Base-by-base conservation (phyloP, 1,140 invertebrate genomes). In the Temnothorax longispinosus region DNA sequence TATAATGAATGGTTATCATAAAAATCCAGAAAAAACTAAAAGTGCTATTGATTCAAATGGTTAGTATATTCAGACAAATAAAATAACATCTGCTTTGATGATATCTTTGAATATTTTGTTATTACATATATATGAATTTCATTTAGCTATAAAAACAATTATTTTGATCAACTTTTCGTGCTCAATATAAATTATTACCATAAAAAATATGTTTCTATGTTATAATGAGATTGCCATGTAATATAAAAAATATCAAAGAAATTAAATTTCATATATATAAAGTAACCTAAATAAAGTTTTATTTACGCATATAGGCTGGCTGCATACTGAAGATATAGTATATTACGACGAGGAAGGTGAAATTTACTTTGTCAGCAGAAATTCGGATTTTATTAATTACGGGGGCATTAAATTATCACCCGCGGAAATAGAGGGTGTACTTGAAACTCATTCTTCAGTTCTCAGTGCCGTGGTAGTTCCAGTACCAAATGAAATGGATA, bases 381-480 rank as follows among this genome's bases (percentile, higher is more conserved):
- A 96, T 8, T 96, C 96, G 80, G 96, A 97, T 88, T 88, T 96
- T 8, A 96, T 97, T 84, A 97, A 97, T 60, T 90, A 84, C n/a
- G 62, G 50, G 58, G 67, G 88, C 44, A 67, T 88, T 58, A 90
- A 92, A 8, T 52, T 93, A 15, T 86, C 91, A 10, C 87, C 91
- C 0, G 27, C 38, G 13, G 89, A 91, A 90, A 96, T 98, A 18
- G 97, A 98, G 93, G 95, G 95, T 64, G 91, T 98, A 56, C 32
- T 85, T 27, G 50, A 96, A 5, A 93, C 94, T 47, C 97, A 98
- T 93, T 96, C 96, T 2, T 96, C 93, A 0, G 96, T 98, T 5
- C 89, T 94, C 50, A 97, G 97, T 88, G 96, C 95, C 7, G 97
- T 96, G 0, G 97, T 98, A 0, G 96, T 97, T 58, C 97, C 97